These are phyloP conservation scores for Drosophila niveifrons DNA, from an alignment of 2,888 invertebrate species.

Conservation along the genomic window DNA sequence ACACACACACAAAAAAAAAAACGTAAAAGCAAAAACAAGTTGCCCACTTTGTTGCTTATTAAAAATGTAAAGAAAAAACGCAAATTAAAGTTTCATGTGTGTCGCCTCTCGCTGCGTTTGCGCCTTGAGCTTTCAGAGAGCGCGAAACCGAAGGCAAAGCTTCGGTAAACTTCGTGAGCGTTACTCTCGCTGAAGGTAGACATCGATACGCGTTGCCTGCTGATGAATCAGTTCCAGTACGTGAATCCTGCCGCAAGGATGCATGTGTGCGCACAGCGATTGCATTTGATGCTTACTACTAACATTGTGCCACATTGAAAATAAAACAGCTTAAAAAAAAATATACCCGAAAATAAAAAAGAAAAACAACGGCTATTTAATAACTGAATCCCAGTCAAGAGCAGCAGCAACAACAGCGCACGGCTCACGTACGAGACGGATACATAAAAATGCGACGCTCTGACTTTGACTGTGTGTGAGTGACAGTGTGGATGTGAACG, in stretches of 20 bases:
- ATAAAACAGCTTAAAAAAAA: conserved; percentile 55
- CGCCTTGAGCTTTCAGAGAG: conserved; percentile 29
- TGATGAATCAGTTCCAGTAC: conserved; percentile 78
- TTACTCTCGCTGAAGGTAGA: conserved; percentile 39
- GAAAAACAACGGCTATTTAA: conserved; percentile 66
- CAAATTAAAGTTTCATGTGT: conserved; percentile 73
- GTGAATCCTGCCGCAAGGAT: conserved; percentile 80
- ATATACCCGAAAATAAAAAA: conserved; percentile 24
- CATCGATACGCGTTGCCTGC: conserved; percentile 43
- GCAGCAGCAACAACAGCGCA: conserved; percentile 27
- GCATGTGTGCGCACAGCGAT: conserved; percentile 62
- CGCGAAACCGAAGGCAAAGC: conserved; percentile 10
- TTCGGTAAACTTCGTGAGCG: conserved; percentile 39
- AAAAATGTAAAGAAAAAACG: conserved; percentile 64
- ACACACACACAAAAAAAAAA: neutral
- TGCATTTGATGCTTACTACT: conserved; percentile 29
- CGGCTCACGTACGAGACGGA: conserved; percentile 72
- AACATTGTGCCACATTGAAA: conserved; percentile 73
- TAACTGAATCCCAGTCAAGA: conserved; percentile 70
- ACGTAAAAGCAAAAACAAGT: conserved; percentile 25
- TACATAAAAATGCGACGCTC: conserved; percentile 72
- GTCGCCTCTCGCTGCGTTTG: conserved; percentile 31
- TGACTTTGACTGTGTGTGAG: conserved; percentile 26
- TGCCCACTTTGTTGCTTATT: conserved; percentile 61
- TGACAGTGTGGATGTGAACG: conserved; percentile 10